Percentiles rank a stretch among this genome's conserved stretches.
phyloP scores from a whole-genome alignment of 2,113 vertebrate genomes.

The Cyprinodon tularosa region DNA sequence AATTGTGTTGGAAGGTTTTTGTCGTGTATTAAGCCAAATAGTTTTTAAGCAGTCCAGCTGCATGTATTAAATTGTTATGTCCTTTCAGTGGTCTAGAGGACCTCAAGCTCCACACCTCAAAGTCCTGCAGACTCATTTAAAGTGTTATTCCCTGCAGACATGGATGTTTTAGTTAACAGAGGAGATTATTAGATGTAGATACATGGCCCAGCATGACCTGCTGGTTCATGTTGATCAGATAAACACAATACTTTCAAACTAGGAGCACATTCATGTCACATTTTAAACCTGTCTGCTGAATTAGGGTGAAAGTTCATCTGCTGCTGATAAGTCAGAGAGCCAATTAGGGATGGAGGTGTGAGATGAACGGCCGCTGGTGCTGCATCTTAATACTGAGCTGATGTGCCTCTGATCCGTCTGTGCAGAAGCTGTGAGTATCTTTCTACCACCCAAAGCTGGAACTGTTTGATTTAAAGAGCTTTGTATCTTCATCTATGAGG shows the following conservation, averaged over 20 bases:
- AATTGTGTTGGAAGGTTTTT: conserved; percentile 45
- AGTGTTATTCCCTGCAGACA: no score
- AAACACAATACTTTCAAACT: not conserved
- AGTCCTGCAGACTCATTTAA: not conserved
- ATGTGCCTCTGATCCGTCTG: not conserved
- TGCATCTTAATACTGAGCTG: not conserved
- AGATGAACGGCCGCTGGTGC: not conserved
- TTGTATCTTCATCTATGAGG: not conserved
- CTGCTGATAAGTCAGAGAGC: not conserved
- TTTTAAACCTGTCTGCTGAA: not conserved
- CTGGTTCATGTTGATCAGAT: not conserved
- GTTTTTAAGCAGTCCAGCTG: conserved; percentile 32
- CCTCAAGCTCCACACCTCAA: not conserved
- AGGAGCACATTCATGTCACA: not conserved
- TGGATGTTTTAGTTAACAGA: no score
- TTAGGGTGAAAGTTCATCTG: not conserved
- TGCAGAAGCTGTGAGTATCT: not conserved
- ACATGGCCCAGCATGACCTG: not conserved
- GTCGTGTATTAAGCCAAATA: conserved; percentile 7
- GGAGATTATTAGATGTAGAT: not conserved
- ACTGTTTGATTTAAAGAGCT: not conserved
- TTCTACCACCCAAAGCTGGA: not conserved
- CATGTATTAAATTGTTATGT: conserved; percentile 32
- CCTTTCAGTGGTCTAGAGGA: conserved; percentile 12
- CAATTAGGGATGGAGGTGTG: not conserved